These are phyloP conservation scores for Lordiphosa collinella DNA, from an alignment of 1,140 invertebrate species.

Conservation along the genomic window DNA sequence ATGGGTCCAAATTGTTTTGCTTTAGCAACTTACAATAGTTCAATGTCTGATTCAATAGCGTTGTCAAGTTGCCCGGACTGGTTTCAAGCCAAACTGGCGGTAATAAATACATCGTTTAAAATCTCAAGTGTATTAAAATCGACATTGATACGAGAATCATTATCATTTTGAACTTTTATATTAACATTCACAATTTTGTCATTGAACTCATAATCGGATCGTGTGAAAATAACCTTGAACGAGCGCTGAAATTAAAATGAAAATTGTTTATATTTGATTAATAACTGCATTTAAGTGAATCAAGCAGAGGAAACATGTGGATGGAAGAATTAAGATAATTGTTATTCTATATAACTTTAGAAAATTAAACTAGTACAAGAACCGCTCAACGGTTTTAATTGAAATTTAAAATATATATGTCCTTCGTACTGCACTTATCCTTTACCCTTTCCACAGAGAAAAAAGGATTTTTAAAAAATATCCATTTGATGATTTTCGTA, in stretches of 20 bases:
- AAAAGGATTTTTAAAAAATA: too few species aligned
- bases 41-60: constrained; percentile 32
- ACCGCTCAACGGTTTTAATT: background rate
- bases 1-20: constrained; percentile 45
- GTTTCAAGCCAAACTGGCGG: constrained; percentile 40
- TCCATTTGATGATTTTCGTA: too few species aligned
- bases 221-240: constrained; percentile 61
- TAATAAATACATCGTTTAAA: constrained; percentile 46
- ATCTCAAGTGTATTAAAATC: constrained; percentile 25
- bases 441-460: too few species aligned
- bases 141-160: constrained; percentile 29
- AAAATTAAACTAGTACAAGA: background rate
- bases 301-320: too few species aligned
- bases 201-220: constrained; percentile 44
- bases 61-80: constrained; percentile 47
- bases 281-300: too few species aligned
- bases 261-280: background rate
- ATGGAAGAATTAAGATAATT: constrained; percentile 3
- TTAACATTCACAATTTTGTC: constrained; percentile 45
- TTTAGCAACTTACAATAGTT: constrained; percentile 67
- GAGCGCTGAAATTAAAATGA: constrained; percentile 48
- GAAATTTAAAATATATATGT: too few species aligned
- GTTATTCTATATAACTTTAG: background rate
- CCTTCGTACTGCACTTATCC: too few species aligned
- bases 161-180: constrained; percentile 44